Conservation (phyloP, 2,113 vertebrate genomes). For the Atractosteus spatula region DNA sequence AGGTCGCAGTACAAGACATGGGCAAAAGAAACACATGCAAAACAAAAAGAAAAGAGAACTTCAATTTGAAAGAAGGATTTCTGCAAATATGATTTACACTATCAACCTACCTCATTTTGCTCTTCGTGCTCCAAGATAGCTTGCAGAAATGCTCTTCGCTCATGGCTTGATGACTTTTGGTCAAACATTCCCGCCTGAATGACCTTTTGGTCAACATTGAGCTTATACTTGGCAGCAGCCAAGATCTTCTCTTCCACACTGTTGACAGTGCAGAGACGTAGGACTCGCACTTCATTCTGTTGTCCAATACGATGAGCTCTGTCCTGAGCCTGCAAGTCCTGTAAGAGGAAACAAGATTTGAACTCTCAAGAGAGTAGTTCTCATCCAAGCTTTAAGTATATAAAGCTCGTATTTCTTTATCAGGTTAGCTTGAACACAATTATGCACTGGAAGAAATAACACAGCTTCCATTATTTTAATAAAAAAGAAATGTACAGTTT, state of each 20-base stretch:
- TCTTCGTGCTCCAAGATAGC: constrained; percentile 86
- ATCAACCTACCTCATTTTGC: constrained; percentile 78
- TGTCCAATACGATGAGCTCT: constrained; percentile 84
- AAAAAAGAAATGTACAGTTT: no score
- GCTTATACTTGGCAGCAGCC: constrained; percentile 83
- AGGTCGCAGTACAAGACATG: no score
- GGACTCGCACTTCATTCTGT: constrained; percentile 83
- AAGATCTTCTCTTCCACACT: constrained; percentile 89
- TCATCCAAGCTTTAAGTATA: no score
- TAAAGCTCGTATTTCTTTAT: no score
- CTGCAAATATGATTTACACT: neutral
- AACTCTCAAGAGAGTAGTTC: neutral
- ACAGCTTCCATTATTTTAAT: no score
- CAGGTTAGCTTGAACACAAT: no score
- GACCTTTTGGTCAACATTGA: constrained; percentile 88
- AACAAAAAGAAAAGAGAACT: no score
- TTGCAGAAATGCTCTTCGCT: constrained; percentile 80
- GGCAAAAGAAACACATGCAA: no score
- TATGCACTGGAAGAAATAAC: no score
- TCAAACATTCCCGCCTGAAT: constrained; percentile 91
- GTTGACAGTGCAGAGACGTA: constrained; percentile 83
- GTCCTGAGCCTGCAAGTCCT: constrained; percentile 87
- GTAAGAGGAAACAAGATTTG: constrained; percentile 9
- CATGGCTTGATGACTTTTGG: constrained; percentile 86
- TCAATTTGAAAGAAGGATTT: no score